These are phyloP conservation scores for Eulemur rufifrons DNA, from an alignment of 2,113 vertebrate species.

Conservation along the genomic window DNA sequence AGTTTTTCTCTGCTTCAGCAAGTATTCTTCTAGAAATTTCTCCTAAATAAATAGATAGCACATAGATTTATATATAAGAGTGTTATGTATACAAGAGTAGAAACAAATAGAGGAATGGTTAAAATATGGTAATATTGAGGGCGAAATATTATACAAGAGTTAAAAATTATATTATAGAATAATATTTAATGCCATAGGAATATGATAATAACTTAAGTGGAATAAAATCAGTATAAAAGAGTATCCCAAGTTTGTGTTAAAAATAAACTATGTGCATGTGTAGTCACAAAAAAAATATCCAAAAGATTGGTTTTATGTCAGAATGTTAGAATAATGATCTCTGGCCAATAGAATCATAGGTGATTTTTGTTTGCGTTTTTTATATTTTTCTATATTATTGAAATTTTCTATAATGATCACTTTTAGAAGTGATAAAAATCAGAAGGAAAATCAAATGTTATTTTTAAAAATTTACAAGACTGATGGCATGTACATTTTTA, in stretches of 20 bases:
- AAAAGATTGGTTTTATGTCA: background rate
- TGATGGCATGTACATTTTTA: background rate
- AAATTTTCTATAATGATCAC: background rate
- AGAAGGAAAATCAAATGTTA: background rate
- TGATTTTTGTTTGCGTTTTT: background rate
- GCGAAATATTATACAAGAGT: background rate
- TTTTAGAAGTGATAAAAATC: background rate
- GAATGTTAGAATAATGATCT: background rate
- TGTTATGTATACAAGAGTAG: background rate
- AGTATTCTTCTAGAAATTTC: conserved; percentile 18
- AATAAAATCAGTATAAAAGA: conserved; percentile 33
- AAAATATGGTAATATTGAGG: background rate
- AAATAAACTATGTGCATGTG: background rate
- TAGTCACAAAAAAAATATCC: background rate
- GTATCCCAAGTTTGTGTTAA: background rate
- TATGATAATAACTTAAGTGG: conserved; percentile 15
- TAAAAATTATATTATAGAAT: background rate
- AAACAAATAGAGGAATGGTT: background rate
- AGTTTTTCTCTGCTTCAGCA: background rate
- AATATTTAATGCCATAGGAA: background rate
- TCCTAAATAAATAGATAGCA: background rate
- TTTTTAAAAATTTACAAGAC: background rate
- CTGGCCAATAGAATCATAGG: background rate
- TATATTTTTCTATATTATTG: background rate
- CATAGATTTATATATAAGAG: background rate